Base-by-base conservation (phyloP, 92 coral and sea anemone genomes). In the Phenganax subtilis region DNA sequence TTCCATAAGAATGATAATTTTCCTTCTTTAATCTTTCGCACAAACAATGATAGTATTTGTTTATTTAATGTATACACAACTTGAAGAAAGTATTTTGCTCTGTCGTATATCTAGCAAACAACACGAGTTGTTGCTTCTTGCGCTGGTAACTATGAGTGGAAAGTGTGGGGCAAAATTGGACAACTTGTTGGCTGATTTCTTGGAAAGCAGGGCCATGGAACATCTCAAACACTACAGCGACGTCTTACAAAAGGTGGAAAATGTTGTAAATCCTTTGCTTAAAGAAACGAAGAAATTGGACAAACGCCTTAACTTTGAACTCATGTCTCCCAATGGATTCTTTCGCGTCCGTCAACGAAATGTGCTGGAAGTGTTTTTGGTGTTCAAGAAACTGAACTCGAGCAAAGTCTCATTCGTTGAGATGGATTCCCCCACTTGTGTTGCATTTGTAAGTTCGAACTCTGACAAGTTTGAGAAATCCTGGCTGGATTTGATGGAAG, bases 351-450 rank as follows among this genome's bases (percentile, higher is more conserved):
- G 65, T 9, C 82, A 55, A n/a, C 82, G 16, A 78, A 78, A 61
- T 6, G 72, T 78, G 0, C 9, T 78, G 9, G 82, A 78, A 62
- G 72, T 78, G 15, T 78, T 78, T 20, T 5, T 78, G 29, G 72
- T 78, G 31, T 78, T 78, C 44, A 78, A 78, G 66, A 78, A 78
- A 61, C 72, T 78, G 72, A 37, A 47, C 25, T 31, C 82, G 6
- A 78, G 31, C 6, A 78, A 78, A 16, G 58, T 78, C n/a, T 78
- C 82, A 0, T 61, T 78, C 17, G 72, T 78, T 25, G 82, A 78
- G 29, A 61, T 78, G 59, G 82, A 78, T 78, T 78, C 82, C 9
- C 82, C 82, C 29, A 12, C 51, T 47, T 72, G 82, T 9, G 67
- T 54, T 20, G 82, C 60, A 1, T 78, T 78, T 10, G 82, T 78